Evolutionary conservation across 2,888 invertebrate species (phyloP).

Genomic region (Smittia sp.): DNA sequence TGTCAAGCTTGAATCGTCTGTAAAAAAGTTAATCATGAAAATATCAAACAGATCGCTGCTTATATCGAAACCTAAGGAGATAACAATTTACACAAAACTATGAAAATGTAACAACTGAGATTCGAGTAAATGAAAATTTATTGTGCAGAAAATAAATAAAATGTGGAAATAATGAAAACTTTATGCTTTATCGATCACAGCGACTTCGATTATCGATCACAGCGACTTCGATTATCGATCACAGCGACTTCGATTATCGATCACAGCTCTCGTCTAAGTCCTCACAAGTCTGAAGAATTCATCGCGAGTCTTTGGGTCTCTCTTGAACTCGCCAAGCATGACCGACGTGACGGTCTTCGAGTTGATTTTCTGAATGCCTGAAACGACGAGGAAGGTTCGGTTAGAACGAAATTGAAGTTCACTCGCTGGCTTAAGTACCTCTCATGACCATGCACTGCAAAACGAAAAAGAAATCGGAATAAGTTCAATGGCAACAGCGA

Average conservation of each 20-base stretch:
- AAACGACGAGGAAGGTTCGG: background rate
- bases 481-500: slow-evolving; percentile 1
- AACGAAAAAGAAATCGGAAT: slow-evolving; percentile 9
- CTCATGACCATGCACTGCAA: slow-evolving; percentile 34
- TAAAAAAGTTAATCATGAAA: background rate
- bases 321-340: slow-evolving; percentile 29
- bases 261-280: background rate
- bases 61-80: slow-evolving; percentile 11
- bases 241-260: background rate
- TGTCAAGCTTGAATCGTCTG: background rate
- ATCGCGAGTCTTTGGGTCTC: slow-evolving; percentile 27
- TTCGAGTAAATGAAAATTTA: slow-evolving; percentile 19
- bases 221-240: background rate
- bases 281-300: slow-evolving; percentile 31
- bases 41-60: slow-evolving; percentile 15
- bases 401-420: background rate
- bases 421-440: slow-evolving; percentile 9
- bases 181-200: background rate
- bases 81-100: slow-evolving; percentile 35
- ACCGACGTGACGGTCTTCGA: slow-evolving; percentile 31
- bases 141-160: slow-evolving; percentile 6
- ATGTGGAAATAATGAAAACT: background rate
- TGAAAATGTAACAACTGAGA: background rate
- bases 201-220: background rate
- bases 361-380: slow-evolving; percentile 35